These are phyloP conservation scores for Leucophenga maculata DNA, from an alignment of 2,888 invertebrate genomes.

Conservation along the genomic window DNA sequence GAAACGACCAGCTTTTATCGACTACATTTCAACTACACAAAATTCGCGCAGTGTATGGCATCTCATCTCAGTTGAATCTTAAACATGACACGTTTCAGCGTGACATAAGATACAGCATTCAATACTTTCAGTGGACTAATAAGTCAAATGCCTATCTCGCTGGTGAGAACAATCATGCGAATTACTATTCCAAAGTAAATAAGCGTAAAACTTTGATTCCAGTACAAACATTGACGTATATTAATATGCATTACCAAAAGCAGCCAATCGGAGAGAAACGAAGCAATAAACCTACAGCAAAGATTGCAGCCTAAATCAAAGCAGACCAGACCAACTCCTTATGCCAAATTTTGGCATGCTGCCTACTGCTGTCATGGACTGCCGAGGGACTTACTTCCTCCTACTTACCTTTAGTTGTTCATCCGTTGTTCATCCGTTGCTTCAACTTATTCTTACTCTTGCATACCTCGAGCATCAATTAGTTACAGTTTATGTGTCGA, in stretches of 20 bases:
- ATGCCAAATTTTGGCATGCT: constrained; percentile 42
- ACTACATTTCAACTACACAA: too few relatives aligned
- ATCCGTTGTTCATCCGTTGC: not conserved
- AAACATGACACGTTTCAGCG: constrained; percentile 43
- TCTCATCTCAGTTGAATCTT: constrained; percentile 14
- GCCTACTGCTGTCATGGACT: constrained; percentile 30
- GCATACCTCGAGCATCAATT: constrained; percentile 70
- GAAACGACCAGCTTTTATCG: too few relatives aligned
- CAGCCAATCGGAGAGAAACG: constrained; percentile 11
- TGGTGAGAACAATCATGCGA: constrained; percentile 9
- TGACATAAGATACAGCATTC: constrained; percentile 2
- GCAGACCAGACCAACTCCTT: not conserved
- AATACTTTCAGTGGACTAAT: constrained; percentile 10
- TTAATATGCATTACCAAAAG: too few relatives aligned
- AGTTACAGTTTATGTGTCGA: constrained; percentile 68
- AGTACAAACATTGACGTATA: not conserved
- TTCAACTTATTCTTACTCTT: constrained; percentile 50
- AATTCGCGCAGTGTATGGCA: constrained; percentile 6
- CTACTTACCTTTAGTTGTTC: not conserved
- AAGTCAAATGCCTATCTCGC: constrained; percentile 26
- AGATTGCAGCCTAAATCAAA: constrained; percentile 6
- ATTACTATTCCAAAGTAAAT: constrained; percentile 47
- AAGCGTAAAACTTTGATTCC: constrained; percentile 45
- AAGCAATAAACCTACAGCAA: constrained; percentile 54
- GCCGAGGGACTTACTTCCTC: constrained; percentile 12